Evolutionary conservation across 2,113 vertebrate species (phyloP).

Genomic region (Dipodomys stephensi): DNA sequence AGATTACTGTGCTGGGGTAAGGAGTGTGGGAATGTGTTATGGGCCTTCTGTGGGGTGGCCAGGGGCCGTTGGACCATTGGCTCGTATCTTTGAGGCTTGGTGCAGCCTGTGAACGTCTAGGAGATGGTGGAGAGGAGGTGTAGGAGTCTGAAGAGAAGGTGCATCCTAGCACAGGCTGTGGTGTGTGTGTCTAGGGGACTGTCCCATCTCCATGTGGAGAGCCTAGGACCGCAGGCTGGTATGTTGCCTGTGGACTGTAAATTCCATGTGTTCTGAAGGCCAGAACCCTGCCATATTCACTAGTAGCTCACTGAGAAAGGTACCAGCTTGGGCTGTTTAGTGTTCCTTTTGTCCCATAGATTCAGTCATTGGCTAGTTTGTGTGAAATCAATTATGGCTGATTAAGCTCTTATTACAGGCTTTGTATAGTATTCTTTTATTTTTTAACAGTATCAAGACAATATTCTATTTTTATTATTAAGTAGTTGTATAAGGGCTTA

Average conservation of each 20-base stretch:
- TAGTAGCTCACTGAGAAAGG: not conserved
- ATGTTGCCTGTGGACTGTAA: not conserved
- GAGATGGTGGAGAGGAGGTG: not conserved
- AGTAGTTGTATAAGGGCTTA: no score
- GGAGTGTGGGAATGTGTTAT: conserved; percentile 44
- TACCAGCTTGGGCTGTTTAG: not conserved
- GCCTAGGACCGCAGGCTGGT: not conserved
- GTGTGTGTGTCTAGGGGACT: not conserved
- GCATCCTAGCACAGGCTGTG: not conserved
- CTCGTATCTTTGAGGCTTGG: not conserved
- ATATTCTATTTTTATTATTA: no score
- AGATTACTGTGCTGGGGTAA: conserved; percentile 99
- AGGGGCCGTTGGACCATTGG: not conserved
- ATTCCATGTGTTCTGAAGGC: not conserved
- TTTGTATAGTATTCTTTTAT: not conserved
- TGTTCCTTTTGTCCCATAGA: not conserved
- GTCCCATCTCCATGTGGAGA: not conserved
- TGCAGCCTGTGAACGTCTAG: not conserved
- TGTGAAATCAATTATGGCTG: not conserved
- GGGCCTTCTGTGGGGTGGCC: not conserved
- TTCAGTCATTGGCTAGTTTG: not conserved
- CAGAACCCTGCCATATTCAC: not conserved
- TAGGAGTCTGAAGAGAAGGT: not conserved
- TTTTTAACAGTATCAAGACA: no score
- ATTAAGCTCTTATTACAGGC: not conserved